Base-by-base conservation (phyloP, 2,888 invertebrate genomes). In the Suillia variegata region DNA sequence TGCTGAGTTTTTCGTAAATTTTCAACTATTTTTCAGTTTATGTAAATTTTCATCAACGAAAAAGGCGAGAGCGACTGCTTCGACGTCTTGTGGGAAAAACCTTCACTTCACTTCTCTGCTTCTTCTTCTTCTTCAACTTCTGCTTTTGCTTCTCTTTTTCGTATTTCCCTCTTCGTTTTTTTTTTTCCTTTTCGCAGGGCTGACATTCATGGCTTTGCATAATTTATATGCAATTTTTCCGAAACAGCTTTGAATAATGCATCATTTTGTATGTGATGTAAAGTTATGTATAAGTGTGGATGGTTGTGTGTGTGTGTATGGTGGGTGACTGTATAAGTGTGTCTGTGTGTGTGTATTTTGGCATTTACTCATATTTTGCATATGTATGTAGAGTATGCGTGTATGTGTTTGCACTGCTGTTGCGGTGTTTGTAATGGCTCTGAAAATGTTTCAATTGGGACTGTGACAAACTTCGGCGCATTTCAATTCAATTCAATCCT, bases 401-500 rank as follows among this genome's bases (percentile, higher is more conserved):
- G 38, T 38, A n/a, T 26, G 38, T 4, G 10, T 38, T 10, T 38
- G 38, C 4, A n/a, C 3, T 38, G 6, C 12, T 38, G 6, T 38
- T 10, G 13, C 38, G 38, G 10, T n/a, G 10, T 38, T 10, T 10
- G 38, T 38, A 38, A 38, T 31, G 12, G 15, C 38, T 31, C 15
- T 38, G n/a, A 5, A n/a, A n/a, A 38, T 38, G n/a, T 13, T 38
- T 38, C 38, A 38, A n/a, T 38, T 10, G 38, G 38, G 38, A 38
- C 15, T 38, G 38, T 38, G 38, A 38, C 38, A 38, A 38, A n/a
- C n/a, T 38, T 38, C n/a, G 38, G 38, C 38, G n/a, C 38, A 26
- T 38, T 31, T 6, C 31, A 31, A 31, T 31, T 31, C 31, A 67
- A 68, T 68, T 63, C n/a, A n/a, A n/a, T n/a, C n/a, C n/a, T n/a